Evolutionary conservation across 2,888 invertebrate genomes (phyloP).

Genomic region (Eupithecia dodoneata): DNA sequence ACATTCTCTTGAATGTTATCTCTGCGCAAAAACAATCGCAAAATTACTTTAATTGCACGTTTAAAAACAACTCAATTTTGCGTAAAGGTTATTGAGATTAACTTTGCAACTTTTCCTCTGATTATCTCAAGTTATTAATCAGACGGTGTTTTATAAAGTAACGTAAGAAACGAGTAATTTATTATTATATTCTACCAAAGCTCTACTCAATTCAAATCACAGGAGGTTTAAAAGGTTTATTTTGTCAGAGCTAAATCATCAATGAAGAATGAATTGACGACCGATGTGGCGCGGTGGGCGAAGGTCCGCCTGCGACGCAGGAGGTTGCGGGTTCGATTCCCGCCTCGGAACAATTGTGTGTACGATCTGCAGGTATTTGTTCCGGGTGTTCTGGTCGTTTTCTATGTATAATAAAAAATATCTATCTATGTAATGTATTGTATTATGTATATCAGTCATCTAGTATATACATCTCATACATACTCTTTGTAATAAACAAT

Average conservation of each 20-base stretch:
- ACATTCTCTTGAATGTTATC: slow-evolving; percentile 37
- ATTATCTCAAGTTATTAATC: slow-evolving; percentile 16
- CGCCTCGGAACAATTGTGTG: too few species aligned
- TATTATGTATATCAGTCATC: too few species aligned
- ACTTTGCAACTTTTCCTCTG: neutral
- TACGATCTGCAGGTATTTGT: too few species aligned
- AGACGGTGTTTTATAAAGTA: neutral
- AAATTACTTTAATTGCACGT: slow-evolving; percentile 40
- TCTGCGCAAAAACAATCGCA: slow-evolving; percentile 34
- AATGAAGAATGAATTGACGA: too few species aligned
- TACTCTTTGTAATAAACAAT: too few species aligned
- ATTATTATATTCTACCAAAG: neutral
- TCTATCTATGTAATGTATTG: too few species aligned
- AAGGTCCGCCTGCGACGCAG: too few species aligned
- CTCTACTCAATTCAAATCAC: neutral
- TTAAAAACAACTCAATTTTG: slow-evolving; percentile 37
- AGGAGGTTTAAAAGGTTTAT: neutral
- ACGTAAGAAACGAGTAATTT: neutral
- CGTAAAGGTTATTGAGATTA: slow-evolving; percentile 36
- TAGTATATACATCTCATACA: too few species aligned
- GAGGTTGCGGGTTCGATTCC: too few species aligned
- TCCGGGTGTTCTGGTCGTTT: too few species aligned
- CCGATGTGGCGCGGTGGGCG: too few species aligned
- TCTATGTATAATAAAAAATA: too few species aligned
- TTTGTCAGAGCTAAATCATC: neutral